Conservation (phyloP, 1,140 invertebrate species). For the Cyclina sinensis region DNA sequence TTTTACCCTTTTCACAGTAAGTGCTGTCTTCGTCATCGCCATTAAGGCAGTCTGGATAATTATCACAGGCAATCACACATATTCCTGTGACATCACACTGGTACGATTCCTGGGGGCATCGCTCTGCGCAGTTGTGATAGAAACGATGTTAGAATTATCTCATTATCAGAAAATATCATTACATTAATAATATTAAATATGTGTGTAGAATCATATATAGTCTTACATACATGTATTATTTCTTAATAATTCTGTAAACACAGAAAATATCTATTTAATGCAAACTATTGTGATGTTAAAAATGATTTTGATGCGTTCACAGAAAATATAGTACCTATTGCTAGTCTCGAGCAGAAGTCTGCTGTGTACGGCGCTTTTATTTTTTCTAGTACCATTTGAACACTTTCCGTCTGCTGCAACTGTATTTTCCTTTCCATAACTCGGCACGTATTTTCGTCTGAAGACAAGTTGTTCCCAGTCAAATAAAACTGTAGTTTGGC, state of each 20-base stretch:
- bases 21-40: slow-evolving; percentile 4
- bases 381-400: background rate
- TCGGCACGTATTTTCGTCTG: background rate
- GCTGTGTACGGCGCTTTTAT: background rate
- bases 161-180: too few species aligned
- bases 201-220: too few species aligned
- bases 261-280: too few species aligned
- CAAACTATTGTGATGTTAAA: too few species aligned
- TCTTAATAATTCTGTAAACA: too few species aligned
- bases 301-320: too few species aligned
- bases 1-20: background rate
- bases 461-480: background rate
- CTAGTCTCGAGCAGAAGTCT: slow-evolving; percentile 3
- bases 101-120: background rate
- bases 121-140: background rate
- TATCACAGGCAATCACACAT: background rate
- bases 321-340: slow-evolving; percentile 16
- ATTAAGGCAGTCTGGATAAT: background rate
- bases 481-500: background rate
- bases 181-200: too few species aligned
- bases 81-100: background rate
- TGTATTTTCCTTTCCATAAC: background rate
- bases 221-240: too few species aligned
- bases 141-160: too few species aligned
- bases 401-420: background rate